Evolutionary conservation across 2,888 invertebrate species (phyloP).

Genomic region (Synanthedon formicaeformis): DNA sequence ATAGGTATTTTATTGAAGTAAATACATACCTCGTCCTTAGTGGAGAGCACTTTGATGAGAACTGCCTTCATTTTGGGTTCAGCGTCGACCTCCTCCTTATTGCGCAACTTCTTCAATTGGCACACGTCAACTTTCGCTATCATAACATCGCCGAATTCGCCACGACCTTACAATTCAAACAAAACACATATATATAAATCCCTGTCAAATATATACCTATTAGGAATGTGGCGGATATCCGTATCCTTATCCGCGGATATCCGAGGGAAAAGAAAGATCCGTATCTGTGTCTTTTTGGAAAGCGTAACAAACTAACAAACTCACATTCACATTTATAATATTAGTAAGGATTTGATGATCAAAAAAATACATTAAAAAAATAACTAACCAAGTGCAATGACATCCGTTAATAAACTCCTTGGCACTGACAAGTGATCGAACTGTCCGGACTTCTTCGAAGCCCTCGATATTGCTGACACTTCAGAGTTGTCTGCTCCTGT

Average conservation of each 20-base stretch:
- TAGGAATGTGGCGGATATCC: too few species aligned
- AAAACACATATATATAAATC: background rate
- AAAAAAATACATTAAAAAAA: too few species aligned
- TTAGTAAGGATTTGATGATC: too few species aligned
- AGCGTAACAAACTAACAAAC: too few species aligned
- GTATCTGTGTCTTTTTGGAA: too few species aligned
- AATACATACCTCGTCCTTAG: constrained; percentile 77
- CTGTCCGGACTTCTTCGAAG: constrained; percentile 63
- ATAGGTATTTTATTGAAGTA: too few species aligned
- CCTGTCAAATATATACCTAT: background rate
- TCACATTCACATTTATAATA: too few species aligned
- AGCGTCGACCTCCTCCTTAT: constrained; percentile 33
- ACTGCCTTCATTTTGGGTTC: constrained; percentile 38
- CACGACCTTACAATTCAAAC: constrained; percentile 75
- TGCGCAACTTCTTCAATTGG: constrained; percentile 45
- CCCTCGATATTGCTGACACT: constrained; percentile 47
- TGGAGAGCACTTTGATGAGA: constrained; percentile 82
- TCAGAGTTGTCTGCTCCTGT: constrained; percentile 58
- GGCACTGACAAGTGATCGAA: constrained; percentile 84
- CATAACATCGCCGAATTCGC: constrained; percentile 93
- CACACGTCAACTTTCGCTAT: constrained; percentile 75
- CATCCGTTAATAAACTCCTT: constrained; percentile 77
- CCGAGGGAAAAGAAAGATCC: too few species aligned
- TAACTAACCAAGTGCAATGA: constrained; percentile 68
- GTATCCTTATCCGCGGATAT: too few species aligned